phyloP scores from a whole-genome alignment of 1,140 invertebrate genomes.

The Araneus ventricosus region DNA sequence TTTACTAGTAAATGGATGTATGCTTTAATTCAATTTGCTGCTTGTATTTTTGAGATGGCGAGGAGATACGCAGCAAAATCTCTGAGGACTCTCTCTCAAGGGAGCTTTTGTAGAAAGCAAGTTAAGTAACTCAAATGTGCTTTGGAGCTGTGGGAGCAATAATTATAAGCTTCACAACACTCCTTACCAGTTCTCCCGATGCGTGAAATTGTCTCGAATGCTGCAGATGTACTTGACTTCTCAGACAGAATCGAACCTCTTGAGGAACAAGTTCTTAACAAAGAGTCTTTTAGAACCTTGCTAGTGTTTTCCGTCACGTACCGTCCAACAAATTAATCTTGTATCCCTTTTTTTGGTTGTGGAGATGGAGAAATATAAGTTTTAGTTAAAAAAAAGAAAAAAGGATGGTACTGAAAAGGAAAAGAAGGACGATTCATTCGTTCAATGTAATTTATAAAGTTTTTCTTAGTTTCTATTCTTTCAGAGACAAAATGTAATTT shows the following conservation, averaged over 20 bases:
- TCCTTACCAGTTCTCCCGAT: constrained; percentile 6
- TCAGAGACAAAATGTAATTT: background rate
- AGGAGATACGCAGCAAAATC: background rate
- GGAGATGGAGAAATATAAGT: background rate
- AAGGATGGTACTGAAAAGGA: background rate
- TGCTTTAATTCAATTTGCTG: constrained; percentile 23
- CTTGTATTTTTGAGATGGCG: background rate
- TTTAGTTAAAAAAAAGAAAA: background rate
- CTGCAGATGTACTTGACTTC: constrained; percentile 36
- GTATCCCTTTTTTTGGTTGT: background rate
- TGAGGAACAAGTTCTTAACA: constrained; percentile 34
- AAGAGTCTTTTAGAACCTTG: constrained; percentile 5
- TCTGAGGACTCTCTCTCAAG: background rate
- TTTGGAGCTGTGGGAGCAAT: constrained; percentile 25
- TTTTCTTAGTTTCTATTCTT: background rate
- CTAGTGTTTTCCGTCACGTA: constrained; percentile 29
- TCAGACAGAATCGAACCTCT: constrained; percentile 1
- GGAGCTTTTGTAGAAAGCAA: background rate
- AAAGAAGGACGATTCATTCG: background rate
- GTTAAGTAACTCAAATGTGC: constrained; percentile 26
- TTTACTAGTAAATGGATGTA: constrained; percentile 2
- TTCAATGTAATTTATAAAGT: background rate
- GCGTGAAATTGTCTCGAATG: constrained; percentile 21
- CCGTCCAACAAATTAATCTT: background rate
- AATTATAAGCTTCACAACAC: constrained; percentile 30